Evolutionary conservation across 2,797 vertebrate species (phyloP).

Genomic region (Cichlasoma orientale): DNA sequence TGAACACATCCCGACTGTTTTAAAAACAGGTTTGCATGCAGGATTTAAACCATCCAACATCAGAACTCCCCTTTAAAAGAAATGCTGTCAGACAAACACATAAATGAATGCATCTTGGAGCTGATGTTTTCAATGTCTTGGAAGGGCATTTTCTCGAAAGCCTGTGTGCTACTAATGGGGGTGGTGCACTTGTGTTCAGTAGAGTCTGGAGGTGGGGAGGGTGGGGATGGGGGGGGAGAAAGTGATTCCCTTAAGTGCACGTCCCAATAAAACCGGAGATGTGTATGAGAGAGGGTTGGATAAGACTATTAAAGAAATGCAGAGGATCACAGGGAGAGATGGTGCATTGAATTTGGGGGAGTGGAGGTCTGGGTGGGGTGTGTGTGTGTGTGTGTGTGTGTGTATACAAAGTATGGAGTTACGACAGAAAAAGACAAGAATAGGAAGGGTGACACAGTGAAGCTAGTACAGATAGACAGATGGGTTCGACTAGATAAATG

Average conservation of each 20-base stretch:
- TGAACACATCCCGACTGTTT: background rate
- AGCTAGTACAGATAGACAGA: background rate
- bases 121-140: background rate
- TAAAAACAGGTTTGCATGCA: background rate
- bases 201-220: background rate
- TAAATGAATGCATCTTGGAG: background rate
- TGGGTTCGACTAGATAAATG: constrained; percentile 25
- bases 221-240: background rate
- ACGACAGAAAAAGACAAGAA: background rate
- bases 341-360: background rate
- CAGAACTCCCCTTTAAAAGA: background rate
- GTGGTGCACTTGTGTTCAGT: background rate
- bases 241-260: constrained; percentile 56
- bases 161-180: background rate
- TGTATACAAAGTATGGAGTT: background rate
- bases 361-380: background rate
- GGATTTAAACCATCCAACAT: background rate
- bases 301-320: constrained; percentile 3
- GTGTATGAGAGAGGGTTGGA: constrained; percentile 55
- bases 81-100: background rate
- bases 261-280: constrained; percentile 67
- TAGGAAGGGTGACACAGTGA: background rate
- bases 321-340: constrained; percentile 1
- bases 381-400: too few species aligned
- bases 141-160: background rate